Base-by-base conservation (phyloP, 1,140 invertebrate genomes). In the Aphelinus certus region DNA sequence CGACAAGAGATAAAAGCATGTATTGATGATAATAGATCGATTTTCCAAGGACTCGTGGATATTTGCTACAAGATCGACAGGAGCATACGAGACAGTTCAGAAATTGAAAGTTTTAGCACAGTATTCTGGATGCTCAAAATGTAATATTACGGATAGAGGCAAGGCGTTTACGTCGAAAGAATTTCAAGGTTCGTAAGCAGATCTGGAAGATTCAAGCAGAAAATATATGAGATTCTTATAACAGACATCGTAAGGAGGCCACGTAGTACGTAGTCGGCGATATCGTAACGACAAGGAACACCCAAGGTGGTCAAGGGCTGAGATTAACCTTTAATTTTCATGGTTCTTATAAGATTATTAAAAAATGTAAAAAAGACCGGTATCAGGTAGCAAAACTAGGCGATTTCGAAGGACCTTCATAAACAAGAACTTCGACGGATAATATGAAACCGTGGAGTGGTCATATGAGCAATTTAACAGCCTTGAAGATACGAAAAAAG, bases 1-100 rank as follows among this genome's bases (percentile, higher is more conserved):
- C 0, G 80, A 80, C n/a, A 88, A 88, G 58, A 77, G 77, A 3
- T 88, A 89, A 69, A 81, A 83, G 55, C 79, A 88, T 74, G 80
- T 88, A 3, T 79, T 88, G 0, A 81, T 78, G 0, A 74, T 88
- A 0, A 76, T 86, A 2, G 85, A 87, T 75, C 81, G 70, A 4
- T 88, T 87, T 79, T 80, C 83, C 1, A 88, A 88, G 65, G 88
- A 86, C 78, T 75, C 77, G 71, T 73, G 65, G 71, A 7, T 76
- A 0, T 76, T 68, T 42, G 63, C 70, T 1, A 76, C 65, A 7
- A 62, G 64, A 26, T 26, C 26, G 26, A 26, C 26, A 26, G 26
- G 26, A 26, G 26, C 26, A 26, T 26, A 26, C 26, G 26, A 26
- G 26, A 26, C 26, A 26, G 26, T 26, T 26, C 26, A 26, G 26